Percentiles rank a stretch among this genome's conserved stretches.
phyloP scores from a whole-genome alignment of 2,113 vertebrate genomes.

The Loxodonta africana region DNA sequence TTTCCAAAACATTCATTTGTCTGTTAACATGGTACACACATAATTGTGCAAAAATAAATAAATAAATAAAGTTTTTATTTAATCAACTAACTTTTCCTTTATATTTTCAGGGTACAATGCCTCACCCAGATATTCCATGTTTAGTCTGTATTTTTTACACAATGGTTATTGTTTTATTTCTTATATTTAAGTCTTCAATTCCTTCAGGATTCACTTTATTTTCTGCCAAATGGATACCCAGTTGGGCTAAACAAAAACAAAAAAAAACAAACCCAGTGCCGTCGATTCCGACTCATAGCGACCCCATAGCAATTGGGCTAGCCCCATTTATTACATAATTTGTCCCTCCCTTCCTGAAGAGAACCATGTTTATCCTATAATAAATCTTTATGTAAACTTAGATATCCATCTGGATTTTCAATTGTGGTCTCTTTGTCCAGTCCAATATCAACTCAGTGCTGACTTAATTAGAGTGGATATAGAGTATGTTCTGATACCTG shows the following conservation, averaged over 20 bases:
- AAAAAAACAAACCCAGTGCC: too few relatives aligned
- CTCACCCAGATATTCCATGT: not conserved
- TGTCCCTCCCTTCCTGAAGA: not conserved
- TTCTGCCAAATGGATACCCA: slow-evolving; percentile 29
- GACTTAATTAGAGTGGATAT: not conserved
- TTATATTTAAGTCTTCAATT: not conserved
- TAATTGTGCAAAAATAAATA: too few relatives aligned
- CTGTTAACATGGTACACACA: not conserved
- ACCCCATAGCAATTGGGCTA: too few relatives aligned
- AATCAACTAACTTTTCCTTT: not conserved
- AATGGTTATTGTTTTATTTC: not conserved
- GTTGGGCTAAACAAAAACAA: not conserved
- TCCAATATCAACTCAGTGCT: not conserved
- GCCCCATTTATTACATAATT: not conserved
- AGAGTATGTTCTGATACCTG: too few relatives aligned
- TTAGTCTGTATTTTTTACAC: not conserved
- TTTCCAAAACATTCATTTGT: not conserved
- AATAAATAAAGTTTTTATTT: not conserved
- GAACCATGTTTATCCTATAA: not conserved
- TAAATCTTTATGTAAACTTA: slow-evolving; percentile 23
- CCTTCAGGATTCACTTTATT: slow-evolving; percentile 44
- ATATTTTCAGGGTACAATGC: not conserved
- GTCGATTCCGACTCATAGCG: too few relatives aligned
- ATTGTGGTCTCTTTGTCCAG: not conserved
- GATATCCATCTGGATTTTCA: slow-evolving; percentile 1